Conservation (phyloP, 1,140 invertebrate genomes). For the Ceratosolen solmsi region DNA sequence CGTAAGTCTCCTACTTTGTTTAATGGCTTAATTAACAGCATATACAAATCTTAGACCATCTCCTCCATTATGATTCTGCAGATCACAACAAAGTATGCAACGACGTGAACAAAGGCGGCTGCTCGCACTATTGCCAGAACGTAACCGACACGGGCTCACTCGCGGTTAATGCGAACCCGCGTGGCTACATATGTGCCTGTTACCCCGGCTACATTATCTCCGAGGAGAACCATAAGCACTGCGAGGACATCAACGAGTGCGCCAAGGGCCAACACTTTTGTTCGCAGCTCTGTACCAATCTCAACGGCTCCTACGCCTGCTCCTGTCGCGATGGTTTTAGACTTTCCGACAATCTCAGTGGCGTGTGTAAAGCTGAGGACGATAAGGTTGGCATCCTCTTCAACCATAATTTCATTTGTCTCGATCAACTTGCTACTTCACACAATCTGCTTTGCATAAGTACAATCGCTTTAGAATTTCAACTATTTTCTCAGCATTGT, state of each 20-base stretch:
- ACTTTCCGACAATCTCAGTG: slow-evolving; percentile 82
- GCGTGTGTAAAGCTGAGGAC: slow-evolving; percentile 84
- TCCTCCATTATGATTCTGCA: slow-evolving; percentile 44
- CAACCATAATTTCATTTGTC: not conserved
- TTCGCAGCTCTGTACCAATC: slow-evolving; percentile 92
- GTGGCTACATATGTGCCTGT: slow-evolving; percentile 92
- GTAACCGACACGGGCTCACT: slow-evolving; percentile 77
- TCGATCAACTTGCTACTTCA: too few species aligned
- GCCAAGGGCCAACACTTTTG: slow-evolving; percentile 87
- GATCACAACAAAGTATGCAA: slow-evolving; percentile 83
- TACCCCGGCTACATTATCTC: slow-evolving; percentile 89
- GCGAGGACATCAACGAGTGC: slow-evolving; percentile 94
- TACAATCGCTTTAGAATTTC: not conserved
- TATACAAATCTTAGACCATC: too few species aligned
- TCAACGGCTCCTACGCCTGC: slow-evolving; percentile 94
- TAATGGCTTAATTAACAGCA: not conserved
- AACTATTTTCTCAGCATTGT: too few species aligned
- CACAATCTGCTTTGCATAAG: too few species aligned
- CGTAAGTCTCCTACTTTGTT: slow-evolving; percentile 75
- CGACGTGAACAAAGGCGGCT: slow-evolving; percentile 86
- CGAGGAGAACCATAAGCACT: slow-evolving; percentile 82
- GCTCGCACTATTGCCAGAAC: slow-evolving; percentile 92
- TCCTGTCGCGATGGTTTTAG: slow-evolving; percentile 88
- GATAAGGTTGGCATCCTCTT: slow-evolving; percentile 71
- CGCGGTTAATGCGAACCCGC: slow-evolving; percentile 54